phyloP scores from a whole-genome alignment of 2,113 vertebrate species.

The Psilopsiagon aymara region DNA sequence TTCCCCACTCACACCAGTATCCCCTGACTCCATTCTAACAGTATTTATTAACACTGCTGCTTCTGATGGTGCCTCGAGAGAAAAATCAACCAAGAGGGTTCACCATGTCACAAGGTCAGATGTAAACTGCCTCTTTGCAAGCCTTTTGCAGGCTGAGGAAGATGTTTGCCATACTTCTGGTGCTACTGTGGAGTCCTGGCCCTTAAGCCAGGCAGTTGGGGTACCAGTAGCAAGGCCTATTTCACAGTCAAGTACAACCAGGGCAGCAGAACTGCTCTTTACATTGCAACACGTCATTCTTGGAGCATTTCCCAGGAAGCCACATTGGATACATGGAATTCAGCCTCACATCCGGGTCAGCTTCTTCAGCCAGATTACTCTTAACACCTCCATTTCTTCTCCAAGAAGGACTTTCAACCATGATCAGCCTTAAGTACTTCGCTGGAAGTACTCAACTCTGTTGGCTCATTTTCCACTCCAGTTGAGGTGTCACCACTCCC shows the following conservation, averaged over 20 bases:
- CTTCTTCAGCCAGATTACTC: not conserved
- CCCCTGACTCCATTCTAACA: not conserved
- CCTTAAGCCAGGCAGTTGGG: not conserved
- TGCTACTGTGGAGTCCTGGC: not conserved
- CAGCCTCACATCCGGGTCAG: not conserved
- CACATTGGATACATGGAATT: not conserved
- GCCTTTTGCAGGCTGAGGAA: not conserved
- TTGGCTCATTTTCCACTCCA: not conserved
- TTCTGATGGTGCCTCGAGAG: not conserved
- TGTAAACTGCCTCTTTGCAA: not conserved
- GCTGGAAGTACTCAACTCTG: accelerated
- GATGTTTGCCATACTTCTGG: not conserved
- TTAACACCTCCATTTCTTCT: not conserved
- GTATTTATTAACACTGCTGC: not conserved
- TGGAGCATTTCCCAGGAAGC: not conserved
- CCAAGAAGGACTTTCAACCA: not conserved
- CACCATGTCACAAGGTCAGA: not conserved
- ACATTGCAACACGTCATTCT: not conserved
- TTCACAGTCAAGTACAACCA: not conserved
- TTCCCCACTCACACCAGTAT: not conserved
- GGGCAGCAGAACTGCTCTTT: not conserved
- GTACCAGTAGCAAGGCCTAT: not conserved
- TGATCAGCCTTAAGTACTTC: not conserved
- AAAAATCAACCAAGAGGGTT: not conserved
- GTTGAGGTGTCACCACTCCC: not conserved